phyloP scores from a whole-genome alignment of 2,888 invertebrate species.

The Agriopis marginaria region DNA sequence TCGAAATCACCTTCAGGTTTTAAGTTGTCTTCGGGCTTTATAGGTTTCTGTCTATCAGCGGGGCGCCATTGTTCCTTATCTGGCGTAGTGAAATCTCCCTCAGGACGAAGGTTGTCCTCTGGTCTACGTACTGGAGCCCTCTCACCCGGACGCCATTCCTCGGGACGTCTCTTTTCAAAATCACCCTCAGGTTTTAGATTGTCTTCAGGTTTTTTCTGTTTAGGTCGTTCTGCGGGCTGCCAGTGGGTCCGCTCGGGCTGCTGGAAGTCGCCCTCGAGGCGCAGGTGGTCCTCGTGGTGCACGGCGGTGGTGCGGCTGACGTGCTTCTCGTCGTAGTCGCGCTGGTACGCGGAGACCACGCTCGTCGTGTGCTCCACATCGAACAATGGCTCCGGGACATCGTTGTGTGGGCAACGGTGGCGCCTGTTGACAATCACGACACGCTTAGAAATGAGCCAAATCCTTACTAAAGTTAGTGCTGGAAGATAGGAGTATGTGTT shows the following conservation, averaged over 20 bases:
- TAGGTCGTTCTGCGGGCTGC: constrained; percentile 86
- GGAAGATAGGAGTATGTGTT: constrained; percentile 12
- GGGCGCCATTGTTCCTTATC: background rate
- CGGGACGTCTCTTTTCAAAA: constrained; percentile 71
- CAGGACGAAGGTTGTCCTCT: constrained; percentile 72
- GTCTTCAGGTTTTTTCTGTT: constrained; percentile 48
- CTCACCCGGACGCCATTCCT: constrained; percentile 72
- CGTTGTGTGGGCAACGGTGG: constrained; percentile 93
- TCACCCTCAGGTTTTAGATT: constrained; percentile 86
- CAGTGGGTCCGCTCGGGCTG: constrained; percentile 79
- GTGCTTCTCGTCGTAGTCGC: constrained; percentile 89
- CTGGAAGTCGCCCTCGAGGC: constrained; percentile 90
- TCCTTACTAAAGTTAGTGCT: constrained; percentile 3
- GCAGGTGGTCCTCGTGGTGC: constrained; percentile 90
- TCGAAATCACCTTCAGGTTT: constrained; percentile 86
- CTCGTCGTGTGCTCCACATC: constrained; percentile 84
- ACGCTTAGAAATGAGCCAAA: constrained; percentile 50
- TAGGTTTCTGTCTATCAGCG: background rate
- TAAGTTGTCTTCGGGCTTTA: constrained; percentile 87
- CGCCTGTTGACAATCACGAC: constrained; percentile 85
- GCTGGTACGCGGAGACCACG: constrained; percentile 88
- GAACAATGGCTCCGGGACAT: constrained; percentile 87
- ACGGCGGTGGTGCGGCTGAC: constrained; percentile 86
- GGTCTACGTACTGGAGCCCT: constrained; percentile 57
- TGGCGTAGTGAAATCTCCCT: background rate